Conservation (phyloP, 2,888 invertebrate species). For the Metallyticus violacea region DNA sequence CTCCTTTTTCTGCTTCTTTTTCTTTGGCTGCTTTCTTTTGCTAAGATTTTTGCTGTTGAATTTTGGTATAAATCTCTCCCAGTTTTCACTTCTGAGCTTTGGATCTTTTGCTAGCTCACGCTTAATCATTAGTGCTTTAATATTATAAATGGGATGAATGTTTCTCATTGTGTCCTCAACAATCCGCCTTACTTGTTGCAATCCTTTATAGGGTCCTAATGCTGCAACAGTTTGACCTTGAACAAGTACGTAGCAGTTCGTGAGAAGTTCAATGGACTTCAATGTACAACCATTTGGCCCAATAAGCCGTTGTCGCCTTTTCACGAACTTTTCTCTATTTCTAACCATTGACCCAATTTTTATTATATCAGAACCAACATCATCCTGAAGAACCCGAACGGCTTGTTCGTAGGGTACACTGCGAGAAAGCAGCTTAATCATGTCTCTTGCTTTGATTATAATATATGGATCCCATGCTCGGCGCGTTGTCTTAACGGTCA, state of each 20-base stretch:
- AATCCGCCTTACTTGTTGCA: constrained; percentile 82
- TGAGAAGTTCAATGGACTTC: constrained; percentile 93
- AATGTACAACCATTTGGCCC: constrained; percentile 98
- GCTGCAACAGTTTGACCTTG: constrained; percentile 97
- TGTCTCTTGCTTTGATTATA: constrained; percentile 92
- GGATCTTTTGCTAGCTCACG: constrained; percentile 92
- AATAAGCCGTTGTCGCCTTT: constrained; percentile 88
- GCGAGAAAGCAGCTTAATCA: constrained; percentile 90
- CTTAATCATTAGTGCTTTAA: constrained; percentile 97
- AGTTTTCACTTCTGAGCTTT: constrained; percentile 85
- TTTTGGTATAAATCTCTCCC: constrained; percentile 95
- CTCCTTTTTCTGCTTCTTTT: constrained; percentile 83
- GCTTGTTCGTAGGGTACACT: constrained; percentile 98
- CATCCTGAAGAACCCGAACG: constrained; percentile 80
- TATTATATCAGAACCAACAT: constrained; percentile 90
- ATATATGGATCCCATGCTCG: constrained; percentile 99
- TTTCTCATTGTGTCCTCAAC: constrained; percentile 98
- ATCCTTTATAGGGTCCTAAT: constrained; percentile 91
- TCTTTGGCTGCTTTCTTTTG: constrained; percentile 83
- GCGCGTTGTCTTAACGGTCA: constrained; percentile 90
- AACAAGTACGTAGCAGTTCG: constrained; percentile 78
- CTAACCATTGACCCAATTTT: constrained; percentile 89
- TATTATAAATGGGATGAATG: constrained; percentile 97
- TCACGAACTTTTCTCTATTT: constrained; percentile 92
- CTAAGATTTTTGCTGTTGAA: constrained; percentile 87